phyloP scores from a whole-genome alignment of 2,888 invertebrate genomes.

The Yponomeuta evonymella region DNA sequence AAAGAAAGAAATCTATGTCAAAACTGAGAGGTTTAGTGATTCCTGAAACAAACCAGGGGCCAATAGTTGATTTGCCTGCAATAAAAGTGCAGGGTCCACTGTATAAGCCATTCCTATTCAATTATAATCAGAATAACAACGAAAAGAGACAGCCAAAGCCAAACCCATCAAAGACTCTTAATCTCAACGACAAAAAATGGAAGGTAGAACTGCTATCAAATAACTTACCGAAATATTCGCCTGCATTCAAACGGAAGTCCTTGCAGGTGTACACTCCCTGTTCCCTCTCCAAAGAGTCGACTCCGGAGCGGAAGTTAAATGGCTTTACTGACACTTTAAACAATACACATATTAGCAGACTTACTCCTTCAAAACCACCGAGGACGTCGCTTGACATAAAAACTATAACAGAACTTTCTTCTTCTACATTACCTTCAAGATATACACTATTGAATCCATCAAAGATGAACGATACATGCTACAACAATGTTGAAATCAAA shows the following conservation, averaged over 20 bases:
- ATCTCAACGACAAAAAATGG: conserved; percentile 61
- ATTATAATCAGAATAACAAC: conserved; percentile 43
- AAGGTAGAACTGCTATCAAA: conserved; percentile 58
- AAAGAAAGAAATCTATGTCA: conserved; percentile 87
- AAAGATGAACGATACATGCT: conserved; percentile 47
- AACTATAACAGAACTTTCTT: conserved; percentile 33
- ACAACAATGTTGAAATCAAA: conserved; percentile 64
- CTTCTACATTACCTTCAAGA: conserved; percentile 36
- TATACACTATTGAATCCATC: conserved; percentile 31
- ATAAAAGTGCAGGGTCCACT: conserved; percentile 84
- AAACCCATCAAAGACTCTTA: conserved; percentile 43
- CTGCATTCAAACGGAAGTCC: conserved; percentile 86
- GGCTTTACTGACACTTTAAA: conserved; percentile 46
- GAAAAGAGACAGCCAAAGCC: conserved; percentile 41
- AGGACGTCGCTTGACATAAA: conserved; percentile 45
- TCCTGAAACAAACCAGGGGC: conserved; percentile 82
- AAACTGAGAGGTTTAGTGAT: conserved; percentile 92
- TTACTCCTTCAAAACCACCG: conserved; percentile 38
- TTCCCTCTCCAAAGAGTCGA: conserved; percentile 64
- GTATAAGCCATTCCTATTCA: conserved; percentile 62
- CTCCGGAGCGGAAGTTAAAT: conserved; percentile 59
- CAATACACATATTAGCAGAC: conserved; percentile 25
- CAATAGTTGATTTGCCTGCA: conserved; percentile 86
- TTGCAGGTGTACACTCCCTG: conserved; percentile 78
- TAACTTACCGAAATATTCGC: conserved; percentile 86